Percentiles rank a stretch among this genome's conserved stretches.
Conservation (phyloP, 2,797 vertebrate genomes). For the Parambassis ranga region DNA sequence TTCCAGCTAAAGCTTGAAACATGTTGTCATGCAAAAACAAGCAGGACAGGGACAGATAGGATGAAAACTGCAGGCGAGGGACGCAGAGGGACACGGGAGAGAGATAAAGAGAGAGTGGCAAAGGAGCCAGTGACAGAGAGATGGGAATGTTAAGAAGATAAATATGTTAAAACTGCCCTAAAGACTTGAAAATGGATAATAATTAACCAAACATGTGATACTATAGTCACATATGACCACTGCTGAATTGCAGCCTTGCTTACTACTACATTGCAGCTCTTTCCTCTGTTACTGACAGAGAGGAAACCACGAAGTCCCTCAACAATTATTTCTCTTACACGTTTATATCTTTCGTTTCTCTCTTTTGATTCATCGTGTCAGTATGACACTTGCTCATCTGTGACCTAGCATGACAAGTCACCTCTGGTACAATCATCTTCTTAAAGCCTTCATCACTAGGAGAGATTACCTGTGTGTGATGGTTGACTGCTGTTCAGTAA, state of each 20-base stretch:
- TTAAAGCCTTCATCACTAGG: slow-evolving; percentile 1
- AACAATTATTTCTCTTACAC: slow-evolving; percentile 55
- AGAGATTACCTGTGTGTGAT: too few relatives aligned
- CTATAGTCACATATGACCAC: slow-evolving; percentile 21
- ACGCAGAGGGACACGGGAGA: neutral
- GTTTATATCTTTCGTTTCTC: slow-evolving; percentile 40
- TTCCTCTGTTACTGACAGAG: slow-evolving; percentile 30
- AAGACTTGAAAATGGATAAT: slow-evolving; percentile 26
- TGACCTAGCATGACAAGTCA: slow-evolving; percentile 44
- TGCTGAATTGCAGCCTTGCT: slow-evolving; percentile 20
- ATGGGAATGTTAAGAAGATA: slow-evolving; percentile 7
- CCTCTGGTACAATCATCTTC: slow-evolving; percentile 26
- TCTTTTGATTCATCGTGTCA: slow-evolving; percentile 54
- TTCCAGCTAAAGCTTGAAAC: slow-evolving; percentile 22
- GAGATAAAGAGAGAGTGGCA: neutral
- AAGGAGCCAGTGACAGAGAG: neutral
- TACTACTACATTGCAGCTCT: slow-evolving; percentile 18
- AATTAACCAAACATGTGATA: slow-evolving; percentile 36
- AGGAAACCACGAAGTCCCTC: slow-evolving; percentile 57
- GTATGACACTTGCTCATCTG: slow-evolving; percentile 39
- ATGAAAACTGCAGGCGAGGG: slow-evolving; percentile 14
- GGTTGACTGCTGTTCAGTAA: neutral
- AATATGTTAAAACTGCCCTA: slow-evolving; percentile 18
- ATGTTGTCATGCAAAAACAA: slow-evolving; percentile 45
- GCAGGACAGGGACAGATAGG: neutral